These are phyloP conservation scores for Pedionomus torquatus DNA, from an alignment of 2,113 vertebrate genomes.

Conservation along the genomic window DNA sequence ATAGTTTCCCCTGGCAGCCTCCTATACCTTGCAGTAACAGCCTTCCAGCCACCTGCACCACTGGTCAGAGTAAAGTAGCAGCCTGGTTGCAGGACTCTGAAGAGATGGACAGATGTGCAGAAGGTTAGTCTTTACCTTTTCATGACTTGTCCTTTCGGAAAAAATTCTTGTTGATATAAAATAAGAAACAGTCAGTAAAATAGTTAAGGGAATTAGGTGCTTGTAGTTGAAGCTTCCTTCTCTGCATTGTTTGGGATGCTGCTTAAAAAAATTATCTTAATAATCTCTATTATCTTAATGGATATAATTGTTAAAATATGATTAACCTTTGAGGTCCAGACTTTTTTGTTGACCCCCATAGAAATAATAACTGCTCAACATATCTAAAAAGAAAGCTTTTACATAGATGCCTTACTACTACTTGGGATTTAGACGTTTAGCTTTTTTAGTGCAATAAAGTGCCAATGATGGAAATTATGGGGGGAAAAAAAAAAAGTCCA, in stretches of 20 bases:
- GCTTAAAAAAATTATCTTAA: background rate
- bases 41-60: conserved; percentile 91
- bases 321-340: background rate
- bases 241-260: background rate
- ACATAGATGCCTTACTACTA: background rate
- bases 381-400: background rate
- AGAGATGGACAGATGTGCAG: conserved; percentile 98
- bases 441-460: background rate
- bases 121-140: conserved; percentile 80
- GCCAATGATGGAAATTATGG: background rate
- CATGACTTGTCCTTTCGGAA: background rate
- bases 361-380: background rate
- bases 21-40: conserved; percentile 82
- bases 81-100: conserved; percentile 97
- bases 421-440: background rate
- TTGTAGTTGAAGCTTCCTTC: background rate
- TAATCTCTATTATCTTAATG: background rate
- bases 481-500: background rate
- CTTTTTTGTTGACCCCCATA: background rate
- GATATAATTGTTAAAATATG: background rate
- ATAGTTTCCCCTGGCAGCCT: conserved; percentile 81
- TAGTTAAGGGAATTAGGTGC: background rate
- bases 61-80: conserved; percentile 94
- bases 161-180: background rate
- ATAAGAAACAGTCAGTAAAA: background rate